A percentile compares a stretch with the other conserved stretches of the same genome.
Evolutionary conservation across 2,888 invertebrate species (phyloP).

Genomic region (Hirtodrosophila trivittata): DNA sequence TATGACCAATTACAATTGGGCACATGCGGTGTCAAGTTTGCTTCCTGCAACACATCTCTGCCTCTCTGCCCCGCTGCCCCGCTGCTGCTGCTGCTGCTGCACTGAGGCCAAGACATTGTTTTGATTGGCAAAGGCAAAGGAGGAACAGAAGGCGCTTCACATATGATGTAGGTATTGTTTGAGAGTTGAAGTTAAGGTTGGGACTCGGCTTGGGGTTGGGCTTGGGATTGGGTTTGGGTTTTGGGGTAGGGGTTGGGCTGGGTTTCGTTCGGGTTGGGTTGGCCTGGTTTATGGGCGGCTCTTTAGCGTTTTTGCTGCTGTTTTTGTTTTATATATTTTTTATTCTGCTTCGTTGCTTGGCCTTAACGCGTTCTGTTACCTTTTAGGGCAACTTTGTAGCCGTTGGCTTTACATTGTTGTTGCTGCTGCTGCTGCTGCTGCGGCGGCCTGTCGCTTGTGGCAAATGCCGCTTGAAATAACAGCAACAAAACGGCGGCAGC

Average conservation of each 20-base stretch:
- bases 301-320: neutral
- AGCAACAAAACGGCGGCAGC: constrained; percentile 43
- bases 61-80: neutral
- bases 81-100: neutral
- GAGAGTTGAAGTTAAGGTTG: neutral
- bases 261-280: constrained; percentile 1
- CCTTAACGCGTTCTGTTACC: constrained; percentile 56
- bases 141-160: constrained; percentile 24
- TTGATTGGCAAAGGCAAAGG: constrained; percentile 47
- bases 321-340: neutral
- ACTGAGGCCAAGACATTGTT: constrained; percentile 35
- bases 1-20: constrained; percentile 48
- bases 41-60: no score
- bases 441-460: constrained; percentile 73
- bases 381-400: constrained; percentile 29
- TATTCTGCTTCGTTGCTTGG: constrained; percentile 28
- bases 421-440: constrained; percentile 46
- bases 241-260: neutral
- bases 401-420: constrained; percentile 17
- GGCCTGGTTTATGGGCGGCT: neutral
- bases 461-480: constrained; percentile 58
- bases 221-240: neutral
- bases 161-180: constrained; percentile 20
- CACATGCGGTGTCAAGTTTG: neutral
- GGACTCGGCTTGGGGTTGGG: constrained; percentile 12